phyloP scores from a whole-genome alignment of 1,140 invertebrate species.

The Brachionus koreanus region DNA sequence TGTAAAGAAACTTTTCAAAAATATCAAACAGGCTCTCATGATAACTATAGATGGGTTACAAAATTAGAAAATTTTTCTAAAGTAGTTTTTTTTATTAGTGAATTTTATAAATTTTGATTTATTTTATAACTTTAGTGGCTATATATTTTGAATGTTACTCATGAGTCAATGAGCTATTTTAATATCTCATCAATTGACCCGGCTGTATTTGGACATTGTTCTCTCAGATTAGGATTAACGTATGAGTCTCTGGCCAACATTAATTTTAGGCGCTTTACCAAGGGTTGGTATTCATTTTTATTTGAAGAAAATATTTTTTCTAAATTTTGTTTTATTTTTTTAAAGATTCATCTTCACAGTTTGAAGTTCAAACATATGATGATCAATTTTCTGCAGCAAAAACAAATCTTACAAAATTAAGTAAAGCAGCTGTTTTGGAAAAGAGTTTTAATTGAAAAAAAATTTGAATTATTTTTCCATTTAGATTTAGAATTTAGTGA shows the following conservation, averaged over 20 bases:
- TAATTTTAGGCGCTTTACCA: not conserved
- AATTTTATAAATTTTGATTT: not conserved
- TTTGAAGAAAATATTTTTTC: not conserved
- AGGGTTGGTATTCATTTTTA: not conserved
- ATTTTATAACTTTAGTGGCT: constrained; percentile 54
- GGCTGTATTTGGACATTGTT: constrained; percentile 54
- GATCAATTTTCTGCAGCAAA: constrained; percentile 25
- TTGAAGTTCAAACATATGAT: constrained; percentile 13
- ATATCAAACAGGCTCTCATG: constrained; percentile 56
- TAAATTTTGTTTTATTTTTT: not conserved
- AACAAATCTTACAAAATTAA: constrained; percentile 30
- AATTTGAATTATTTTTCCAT: not conserved
- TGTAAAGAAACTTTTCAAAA: constrained; percentile 56
- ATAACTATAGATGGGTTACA: constrained; percentile 54
- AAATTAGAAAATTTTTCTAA: constrained; percentile 53
- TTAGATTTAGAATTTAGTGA: constrained; percentile 25
- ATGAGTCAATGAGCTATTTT: constrained; percentile 55
- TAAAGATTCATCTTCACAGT: constrained; percentile 17
- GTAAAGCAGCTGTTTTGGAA: not conserved
- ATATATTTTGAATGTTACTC: constrained; percentile 55
- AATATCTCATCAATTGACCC: constrained; percentile 55
- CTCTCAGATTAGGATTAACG: constrained; percentile 55
- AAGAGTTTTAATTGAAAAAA: not conserved
- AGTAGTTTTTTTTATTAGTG: not conserved
- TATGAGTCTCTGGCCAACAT: constrained; percentile 52